Percentiles rank a stretch among this genome's conserved stretches.
These are phyloP conservation scores for Bathybates hornii DNA, from an alignment of 2,113 vertebrate genomes.

Conservation along the genomic window DNA sequence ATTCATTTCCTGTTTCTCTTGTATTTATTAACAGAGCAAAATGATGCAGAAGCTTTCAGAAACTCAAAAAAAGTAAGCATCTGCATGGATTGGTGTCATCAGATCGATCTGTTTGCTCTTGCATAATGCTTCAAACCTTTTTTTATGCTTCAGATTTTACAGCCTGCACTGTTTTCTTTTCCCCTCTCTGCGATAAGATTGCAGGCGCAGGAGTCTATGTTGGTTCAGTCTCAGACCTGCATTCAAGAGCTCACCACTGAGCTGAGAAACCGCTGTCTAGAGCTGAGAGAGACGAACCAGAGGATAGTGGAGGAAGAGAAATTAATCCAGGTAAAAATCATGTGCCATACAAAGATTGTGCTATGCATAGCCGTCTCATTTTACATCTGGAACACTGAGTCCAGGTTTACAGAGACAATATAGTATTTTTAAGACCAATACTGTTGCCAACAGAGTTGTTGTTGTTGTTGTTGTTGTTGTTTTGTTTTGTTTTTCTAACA, in stretches of 20 bases:
- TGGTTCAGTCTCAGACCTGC: conserved; percentile 69
- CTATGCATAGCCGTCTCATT: rapidly evolving
- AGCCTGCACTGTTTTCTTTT: background rate
- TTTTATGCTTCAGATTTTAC: background rate
- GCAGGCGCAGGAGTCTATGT: conserved; percentile 52
- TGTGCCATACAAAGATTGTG: background rate
- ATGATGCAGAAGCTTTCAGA: conserved; percentile 74
- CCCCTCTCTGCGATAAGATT: conserved; percentile 34
- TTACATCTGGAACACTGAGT: background rate
- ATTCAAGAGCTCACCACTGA: conserved; percentile 74
- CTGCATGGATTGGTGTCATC: background rate
- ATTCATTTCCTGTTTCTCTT: background rate
- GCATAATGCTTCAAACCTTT: background rate
- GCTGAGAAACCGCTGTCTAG: conserved; percentile 70
- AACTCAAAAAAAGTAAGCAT: conserved; percentile 77
- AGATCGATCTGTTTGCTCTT: background rate
- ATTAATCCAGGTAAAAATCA: conserved; percentile 57
- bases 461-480: background rate
- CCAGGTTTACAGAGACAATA: background rate
- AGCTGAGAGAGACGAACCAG: conserved; percentile 59
- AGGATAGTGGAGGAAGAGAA: conserved; percentile 61
- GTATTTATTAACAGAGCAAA: conserved; percentile 48
- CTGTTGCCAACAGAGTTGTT: background rate
- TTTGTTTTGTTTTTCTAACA: background rate
- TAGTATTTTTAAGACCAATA: background rate